Conservation (phyloP, 2,888 invertebrate species). For the Sisyra nigra region DNA sequence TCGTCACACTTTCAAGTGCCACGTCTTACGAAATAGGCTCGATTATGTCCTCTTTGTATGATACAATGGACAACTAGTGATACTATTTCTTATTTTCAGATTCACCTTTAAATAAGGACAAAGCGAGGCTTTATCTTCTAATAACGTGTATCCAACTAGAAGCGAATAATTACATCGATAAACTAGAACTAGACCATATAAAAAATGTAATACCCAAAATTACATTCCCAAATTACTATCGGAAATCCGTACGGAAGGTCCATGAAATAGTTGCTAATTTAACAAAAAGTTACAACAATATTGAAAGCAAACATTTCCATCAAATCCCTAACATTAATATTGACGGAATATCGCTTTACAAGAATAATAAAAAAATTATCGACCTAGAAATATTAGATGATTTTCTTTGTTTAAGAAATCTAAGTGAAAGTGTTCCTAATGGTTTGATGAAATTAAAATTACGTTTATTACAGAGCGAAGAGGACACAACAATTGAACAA, state of each 20-base stretch:
- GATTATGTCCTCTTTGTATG: no score
- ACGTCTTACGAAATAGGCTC: no score
- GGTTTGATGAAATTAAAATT: slow-evolving; percentile 5
- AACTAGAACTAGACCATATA: background rate
- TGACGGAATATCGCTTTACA: slow-evolving; percentile 4
- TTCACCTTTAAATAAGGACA: background rate
- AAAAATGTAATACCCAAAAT: background rate
- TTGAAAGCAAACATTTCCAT: background rate
- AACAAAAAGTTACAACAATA: background rate
- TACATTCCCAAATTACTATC: background rate
- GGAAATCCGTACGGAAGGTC: background rate
- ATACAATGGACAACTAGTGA: background rate
- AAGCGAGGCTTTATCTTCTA: background rate
- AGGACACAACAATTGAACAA: background rate
- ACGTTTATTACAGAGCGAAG: background rate
- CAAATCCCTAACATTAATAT: slow-evolving; percentile 6
- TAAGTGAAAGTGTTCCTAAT: background rate
- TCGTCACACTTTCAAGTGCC: no score
- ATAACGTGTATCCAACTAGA: slow-evolving; percentile 2
- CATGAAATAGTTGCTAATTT: background rate
- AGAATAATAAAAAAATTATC: background rate
- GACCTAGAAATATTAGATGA: slow-evolving; percentile 2
- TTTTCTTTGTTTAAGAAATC: background rate
- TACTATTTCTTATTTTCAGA: background rate
- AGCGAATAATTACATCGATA: background rate